Evolutionary conservation across 2,113 vertebrate species (phyloP).

Genomic region (Orcinus orca): DNA sequence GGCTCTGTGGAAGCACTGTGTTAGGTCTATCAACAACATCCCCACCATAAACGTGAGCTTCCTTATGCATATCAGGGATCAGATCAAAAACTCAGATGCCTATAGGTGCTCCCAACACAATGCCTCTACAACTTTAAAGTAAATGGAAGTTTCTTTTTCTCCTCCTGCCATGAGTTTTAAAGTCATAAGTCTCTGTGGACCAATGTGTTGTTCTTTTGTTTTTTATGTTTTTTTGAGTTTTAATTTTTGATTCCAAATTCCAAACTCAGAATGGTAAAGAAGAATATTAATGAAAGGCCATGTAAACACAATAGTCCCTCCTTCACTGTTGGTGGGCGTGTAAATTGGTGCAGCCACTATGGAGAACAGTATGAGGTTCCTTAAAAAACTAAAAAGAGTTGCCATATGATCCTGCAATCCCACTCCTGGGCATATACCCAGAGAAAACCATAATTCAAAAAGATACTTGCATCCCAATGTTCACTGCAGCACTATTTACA

Average conservation of each 20-base stretch:
- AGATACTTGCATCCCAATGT: background rate
- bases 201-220: background rate
- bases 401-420: background rate
- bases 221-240: slow-evolving; percentile 23
- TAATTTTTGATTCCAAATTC: slow-evolving; percentile 44
- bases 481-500: background rate
- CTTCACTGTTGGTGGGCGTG: background rate
- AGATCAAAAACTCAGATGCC: background rate
- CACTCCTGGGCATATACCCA: background rate
- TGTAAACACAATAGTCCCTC: background rate
- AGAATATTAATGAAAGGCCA: background rate
- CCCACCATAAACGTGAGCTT: background rate
- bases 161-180: background rate
- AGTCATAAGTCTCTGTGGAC: background rate
- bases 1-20: background rate
- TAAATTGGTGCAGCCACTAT: background rate
- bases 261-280: background rate
- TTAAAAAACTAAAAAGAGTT: background rate
- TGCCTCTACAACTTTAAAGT: background rate
- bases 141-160: background rate
- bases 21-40: background rate
- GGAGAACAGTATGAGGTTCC: background rate
- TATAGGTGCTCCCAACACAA: background rate
- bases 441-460: background rate
- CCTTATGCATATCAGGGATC: background rate